Evolutionary conservation across 1,140 invertebrate species (phyloP).

Genomic region (Andrena cerasifolii): DNA sequence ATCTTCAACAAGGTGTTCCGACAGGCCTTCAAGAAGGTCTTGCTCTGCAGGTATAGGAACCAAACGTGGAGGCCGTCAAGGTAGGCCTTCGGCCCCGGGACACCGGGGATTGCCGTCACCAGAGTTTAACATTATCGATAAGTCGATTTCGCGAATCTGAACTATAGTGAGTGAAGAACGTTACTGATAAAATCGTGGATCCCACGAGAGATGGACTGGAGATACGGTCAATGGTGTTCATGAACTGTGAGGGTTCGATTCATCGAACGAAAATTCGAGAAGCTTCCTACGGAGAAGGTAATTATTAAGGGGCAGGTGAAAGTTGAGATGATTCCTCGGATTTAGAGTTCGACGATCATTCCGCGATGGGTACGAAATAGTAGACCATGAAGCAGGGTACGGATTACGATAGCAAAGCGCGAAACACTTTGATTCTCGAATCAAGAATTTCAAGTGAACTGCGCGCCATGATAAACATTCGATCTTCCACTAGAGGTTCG

Average conservation of each 20-base stretch:
- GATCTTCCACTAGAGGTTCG: neutral
- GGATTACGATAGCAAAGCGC: neutral
- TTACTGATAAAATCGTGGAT: neutral
- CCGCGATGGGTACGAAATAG: too few species aligned
- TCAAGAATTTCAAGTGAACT: neutral
- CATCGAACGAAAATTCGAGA: too few species aligned
- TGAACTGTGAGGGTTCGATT: too few species aligned
- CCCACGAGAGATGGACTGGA: neutral
- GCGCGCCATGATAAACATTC: neutral
- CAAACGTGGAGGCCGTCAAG: slow-evolving; percentile 72
- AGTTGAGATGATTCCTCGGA: too few species aligned
- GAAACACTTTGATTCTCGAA: neutral
- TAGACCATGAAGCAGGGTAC: too few species aligned
- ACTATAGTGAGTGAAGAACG: neutral
- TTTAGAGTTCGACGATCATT: too few species aligned
- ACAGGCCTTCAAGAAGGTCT: slow-evolving; percentile 94
- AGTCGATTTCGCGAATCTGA: neutral
- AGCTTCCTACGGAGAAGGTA: too few species aligned
- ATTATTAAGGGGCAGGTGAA: too few species aligned
- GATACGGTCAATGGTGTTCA: neutral
- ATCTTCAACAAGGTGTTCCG: slow-evolving; percentile 97
- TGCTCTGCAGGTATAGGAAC: slow-evolving; percentile 85
- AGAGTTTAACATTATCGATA: slow-evolving; percentile 48
- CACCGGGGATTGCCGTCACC: slow-evolving; percentile 67
- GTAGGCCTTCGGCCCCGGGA: slow-evolving; percentile 69